A percentile compares a stretch with the other conserved stretches of the same genome.
Conservation (phyloP, 2,888 invertebrate species). For the Yponomeuta evonymella region DNA sequence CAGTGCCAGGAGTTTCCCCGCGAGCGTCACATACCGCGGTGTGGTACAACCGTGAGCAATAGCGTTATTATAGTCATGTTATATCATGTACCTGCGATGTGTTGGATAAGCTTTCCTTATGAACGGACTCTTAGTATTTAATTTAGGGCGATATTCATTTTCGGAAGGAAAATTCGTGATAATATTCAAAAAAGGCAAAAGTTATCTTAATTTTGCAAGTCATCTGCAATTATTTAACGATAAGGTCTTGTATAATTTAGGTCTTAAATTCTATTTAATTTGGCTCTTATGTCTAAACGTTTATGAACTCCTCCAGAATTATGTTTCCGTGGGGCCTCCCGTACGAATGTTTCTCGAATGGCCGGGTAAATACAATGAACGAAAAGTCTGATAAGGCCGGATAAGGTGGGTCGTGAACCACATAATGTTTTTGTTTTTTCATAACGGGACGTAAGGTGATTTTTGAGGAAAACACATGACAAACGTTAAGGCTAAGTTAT, state of each 20-base stretch:
- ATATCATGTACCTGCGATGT: too few relatives aligned
- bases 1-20: too few relatives aligned
- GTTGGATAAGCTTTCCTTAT: too few relatives aligned
- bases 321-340: neutral
- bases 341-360: neutral
- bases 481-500: neutral
- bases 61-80: too few relatives aligned
- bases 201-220: neutral
- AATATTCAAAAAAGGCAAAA: neutral
- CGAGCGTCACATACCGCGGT: too few relatives aligned
- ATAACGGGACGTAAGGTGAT: neutral
- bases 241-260: neutral
- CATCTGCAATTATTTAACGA: neutral
- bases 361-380: neutral
- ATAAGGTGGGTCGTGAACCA: neutral
- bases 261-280: neutral
- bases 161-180: neutral
- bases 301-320: neutral
- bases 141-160: neutral
- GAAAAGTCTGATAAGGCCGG: neutral
- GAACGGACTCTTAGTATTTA: neutral
- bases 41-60: too few relatives aligned
- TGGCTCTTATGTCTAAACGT: neutral
- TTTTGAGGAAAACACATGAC: neutral
- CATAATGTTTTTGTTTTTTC: neutral